Conservation (phyloP, 2,797 vertebrate species). For the Moxostoma hubbsi region DNA sequence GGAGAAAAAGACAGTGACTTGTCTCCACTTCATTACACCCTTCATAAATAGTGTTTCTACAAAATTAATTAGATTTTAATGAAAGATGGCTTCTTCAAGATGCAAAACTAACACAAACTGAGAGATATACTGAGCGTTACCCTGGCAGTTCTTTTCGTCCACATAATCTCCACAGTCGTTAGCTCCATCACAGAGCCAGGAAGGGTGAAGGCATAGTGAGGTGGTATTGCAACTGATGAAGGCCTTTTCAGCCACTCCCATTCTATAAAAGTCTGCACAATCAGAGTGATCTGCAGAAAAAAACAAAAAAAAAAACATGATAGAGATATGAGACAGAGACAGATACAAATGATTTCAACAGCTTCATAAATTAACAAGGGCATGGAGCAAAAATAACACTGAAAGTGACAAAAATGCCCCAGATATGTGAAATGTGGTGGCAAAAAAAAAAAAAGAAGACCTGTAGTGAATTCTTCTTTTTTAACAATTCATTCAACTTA, state of each 20-base stretch:
- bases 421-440: too few species aligned
- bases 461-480: too few species aligned
- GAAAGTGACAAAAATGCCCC: too few species aligned
- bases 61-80: conserved; percentile 60
- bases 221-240: conserved; percentile 97
- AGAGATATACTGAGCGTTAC: conserved; percentile 65
- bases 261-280: conserved; percentile 92
- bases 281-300: conserved; percentile 85
- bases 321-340: not conserved
- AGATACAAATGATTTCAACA: not conserved
- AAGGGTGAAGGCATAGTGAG: conserved; percentile 92
- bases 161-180: conserved; percentile 97
- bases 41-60: conserved; percentile 60
- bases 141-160: conserved; percentile 91
- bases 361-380: not conserved
- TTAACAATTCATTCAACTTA: too few species aligned
- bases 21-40: conserved; percentile 56
- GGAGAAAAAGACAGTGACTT: conserved; percentile 54
- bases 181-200: conserved; percentile 95
- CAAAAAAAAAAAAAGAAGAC: too few species aligned
- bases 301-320: conserved; percentile 11
- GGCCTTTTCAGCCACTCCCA: conserved; percentile 90
- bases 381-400: too few species aligned
- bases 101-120: conserved; percentile 44
- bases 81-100: conserved; percentile 54